Conservation (phyloP, 1,140 invertebrate species). For the Cherax quadricarinatus region DNA sequence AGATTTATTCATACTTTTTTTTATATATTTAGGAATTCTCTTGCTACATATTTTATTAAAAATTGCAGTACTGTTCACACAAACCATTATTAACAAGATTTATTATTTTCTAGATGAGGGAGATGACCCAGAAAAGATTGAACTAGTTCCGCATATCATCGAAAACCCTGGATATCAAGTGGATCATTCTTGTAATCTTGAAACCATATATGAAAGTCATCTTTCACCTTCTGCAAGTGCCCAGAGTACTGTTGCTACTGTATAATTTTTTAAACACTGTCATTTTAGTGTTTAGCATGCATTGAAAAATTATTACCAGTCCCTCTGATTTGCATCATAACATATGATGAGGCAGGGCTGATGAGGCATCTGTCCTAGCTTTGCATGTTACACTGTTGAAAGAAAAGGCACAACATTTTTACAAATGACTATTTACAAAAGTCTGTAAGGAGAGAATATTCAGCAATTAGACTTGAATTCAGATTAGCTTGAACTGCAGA, state of each 20-base stretch:
- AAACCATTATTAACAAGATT: not conserved
- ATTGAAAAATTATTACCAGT: not conserved
- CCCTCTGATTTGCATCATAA: not conserved
- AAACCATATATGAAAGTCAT: constrained; percentile 39
- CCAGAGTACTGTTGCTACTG: constrained; percentile 27
- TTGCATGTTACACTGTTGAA: not conserved
- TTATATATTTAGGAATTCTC: too few species aligned
- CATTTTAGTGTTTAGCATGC: not conserved
- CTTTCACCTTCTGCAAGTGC: constrained; percentile 32
- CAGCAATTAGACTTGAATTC: constrained; percentile 5
- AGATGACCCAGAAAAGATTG: constrained; percentile 52
- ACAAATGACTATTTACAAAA: not conserved
- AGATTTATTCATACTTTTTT: too few species aligned
- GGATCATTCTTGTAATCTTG: not conserved
- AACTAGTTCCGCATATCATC: constrained; percentile 60
- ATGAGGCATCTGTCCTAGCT: not conserved
- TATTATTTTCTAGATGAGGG: constrained; percentile 14
- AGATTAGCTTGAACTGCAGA: constrained; percentile 2
- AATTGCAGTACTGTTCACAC: too few species aligned
- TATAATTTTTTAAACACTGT: not conserved
- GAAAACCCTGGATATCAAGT: constrained; percentile 61
- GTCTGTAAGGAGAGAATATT: not conserved
- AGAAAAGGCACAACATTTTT: not conserved
- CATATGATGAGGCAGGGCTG: not conserved
- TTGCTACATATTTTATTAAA: too few species aligned